These are phyloP conservation scores for Euzetes globulus DNA, from an alignment of 2,888 invertebrate species.

Conservation along the genomic window DNA sequence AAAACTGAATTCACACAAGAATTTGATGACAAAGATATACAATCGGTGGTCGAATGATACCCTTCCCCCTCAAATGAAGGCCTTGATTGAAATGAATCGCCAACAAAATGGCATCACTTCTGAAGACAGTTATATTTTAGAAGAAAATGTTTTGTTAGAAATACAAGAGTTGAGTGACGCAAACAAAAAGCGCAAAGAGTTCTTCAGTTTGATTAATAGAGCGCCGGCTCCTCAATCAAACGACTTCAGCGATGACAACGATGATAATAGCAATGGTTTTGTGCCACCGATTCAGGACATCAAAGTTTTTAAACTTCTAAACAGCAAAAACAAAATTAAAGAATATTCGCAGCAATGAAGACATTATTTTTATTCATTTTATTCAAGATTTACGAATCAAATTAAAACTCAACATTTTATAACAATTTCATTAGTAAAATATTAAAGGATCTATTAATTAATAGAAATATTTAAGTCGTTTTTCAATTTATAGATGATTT, in stretches of 20 bases:
- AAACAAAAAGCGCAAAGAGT: background rate
- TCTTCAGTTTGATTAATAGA: background rate
- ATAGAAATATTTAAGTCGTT: no score
- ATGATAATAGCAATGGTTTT: background rate
- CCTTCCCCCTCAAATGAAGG: background rate
- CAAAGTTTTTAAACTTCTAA: background rate
- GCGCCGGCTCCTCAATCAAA: background rate
- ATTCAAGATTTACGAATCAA: no score
- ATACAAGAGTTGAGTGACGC: background rate
- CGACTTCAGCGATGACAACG: background rate
- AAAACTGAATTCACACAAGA: background rate
- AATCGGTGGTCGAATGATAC: background rate
- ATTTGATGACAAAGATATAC: background rate
- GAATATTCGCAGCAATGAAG: background rate
- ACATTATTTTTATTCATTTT: no score
- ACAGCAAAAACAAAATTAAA: background rate
- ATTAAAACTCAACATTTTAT: no score
- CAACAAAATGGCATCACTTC: background rate
- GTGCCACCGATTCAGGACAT: background rate
- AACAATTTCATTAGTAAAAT: no score
- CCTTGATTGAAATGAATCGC: background rate
- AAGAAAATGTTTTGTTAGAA: background rate
- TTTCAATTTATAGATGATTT: no score
- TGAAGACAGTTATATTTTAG: background rate
- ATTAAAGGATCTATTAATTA: no score